Base-by-base conservation (phyloP, 2,113 vertebrate genomes). In the Gulo gulo region DNA sequence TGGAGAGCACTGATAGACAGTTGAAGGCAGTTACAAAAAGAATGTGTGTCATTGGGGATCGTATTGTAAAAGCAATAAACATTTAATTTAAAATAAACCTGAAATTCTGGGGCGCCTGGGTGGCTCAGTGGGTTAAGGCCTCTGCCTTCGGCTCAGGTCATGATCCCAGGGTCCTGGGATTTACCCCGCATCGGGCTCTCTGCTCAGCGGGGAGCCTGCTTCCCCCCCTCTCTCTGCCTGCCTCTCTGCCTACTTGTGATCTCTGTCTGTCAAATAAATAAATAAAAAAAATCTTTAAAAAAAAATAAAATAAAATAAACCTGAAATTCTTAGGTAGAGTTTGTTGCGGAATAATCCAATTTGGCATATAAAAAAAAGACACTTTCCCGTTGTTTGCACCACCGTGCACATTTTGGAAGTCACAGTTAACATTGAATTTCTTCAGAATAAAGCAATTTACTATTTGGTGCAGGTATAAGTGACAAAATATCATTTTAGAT, bases 11-110 rank as follows among this genome's bases (percentile, higher is more conserved):
- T 93, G 86, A 94, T 80, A 69, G 85, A 63, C 73, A 96, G 42
- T 11, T 91, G 73, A 85, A 98, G 81, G 94, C 5, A 67, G 34
- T 67, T 80, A 47, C 31, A 94, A 97, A 97, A 67, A 91, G 94
- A 42, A 52, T 95, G 24, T 39, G 93, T 80, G 6, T 24, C 34
- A 88, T 24, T 92, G 42, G 83, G 76, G 83, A 92, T 74, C 26
- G 36, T 74, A 69, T 81, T 73, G 20, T 90, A 73, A 96, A 96
- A 94, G 55, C 42, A 87, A 23, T 21, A 39, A 89, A 88, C 15
- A 63, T 71, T 61, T 82, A 29, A 82, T 81, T 88, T 74, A 39
- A 84, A 94, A 79, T 93, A 57, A 93, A 90, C 24, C 63, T 84
- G 45, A 61, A 80, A 79, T 84, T 78, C 34, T 85, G n/a, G n/a